Evolutionary conservation across 2,113 vertebrate genomes (phyloP), one percentile per base, ranked within the genome.

Genomic region (Steatornis caripensis): DNA sequence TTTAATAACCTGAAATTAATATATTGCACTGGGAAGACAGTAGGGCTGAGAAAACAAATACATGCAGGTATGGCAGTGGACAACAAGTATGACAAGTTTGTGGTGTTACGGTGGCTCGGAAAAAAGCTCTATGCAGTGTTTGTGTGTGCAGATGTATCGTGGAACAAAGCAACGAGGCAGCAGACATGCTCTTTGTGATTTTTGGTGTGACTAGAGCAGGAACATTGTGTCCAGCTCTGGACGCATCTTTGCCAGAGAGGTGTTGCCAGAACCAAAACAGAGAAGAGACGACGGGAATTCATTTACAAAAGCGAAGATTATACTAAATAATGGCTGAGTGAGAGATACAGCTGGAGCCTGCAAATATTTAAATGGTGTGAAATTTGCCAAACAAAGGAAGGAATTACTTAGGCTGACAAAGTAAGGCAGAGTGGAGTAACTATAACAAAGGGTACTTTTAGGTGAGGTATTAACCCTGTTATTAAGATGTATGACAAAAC

Each of bases 1-100:
- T 82, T 97, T 96, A 97, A 97, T 96, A 95, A 93, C 95, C 87
- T 85, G 91, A 95, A 95, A 97, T 97, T 97, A 96, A 91, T 96
- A 83, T 85, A 95, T 96, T 91, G 77, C 69, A 76, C 93, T 45
- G 69, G 70, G 70, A 82, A 89, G 78, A 70, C 20, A 46, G 83
- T 39, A 66, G 51, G 76, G 64, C 74, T 91, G 87, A 89, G 82
- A 89, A 96, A 97, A 81, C 84, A 96, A 96, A 91, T 43, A 53
- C n/a, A 16, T 10, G 30, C 75, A 91, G 72, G 83, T 87, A 75
- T 64, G 70, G 87, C 87, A 93, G 78, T 75, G 74, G 93, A 95
- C 94, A 94, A 91, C 94, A 89, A 95, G 95, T 95, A 94, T 4
- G 29, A 95, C 92, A 76, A 96, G 95, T 96, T 93, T 97, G 97